phyloP scores from a whole-genome alignment of 2,113 vertebrate species.

The Fukomys damarensis region DNA sequence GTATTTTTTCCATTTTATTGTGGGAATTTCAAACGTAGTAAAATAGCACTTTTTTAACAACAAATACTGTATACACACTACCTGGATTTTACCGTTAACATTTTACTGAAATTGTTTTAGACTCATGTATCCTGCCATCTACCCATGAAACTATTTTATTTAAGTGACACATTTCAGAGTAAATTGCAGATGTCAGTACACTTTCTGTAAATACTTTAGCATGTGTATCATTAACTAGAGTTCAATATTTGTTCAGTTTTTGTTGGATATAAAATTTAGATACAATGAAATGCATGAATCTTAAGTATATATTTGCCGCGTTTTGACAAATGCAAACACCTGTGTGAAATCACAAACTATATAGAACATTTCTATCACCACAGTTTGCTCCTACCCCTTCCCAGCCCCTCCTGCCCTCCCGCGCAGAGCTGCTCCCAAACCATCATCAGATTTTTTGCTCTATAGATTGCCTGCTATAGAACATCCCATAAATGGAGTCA shows the following conservation, averaged over 20 bases:
- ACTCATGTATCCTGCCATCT: background rate
- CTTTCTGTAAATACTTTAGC: background rate
- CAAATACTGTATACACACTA: background rate
- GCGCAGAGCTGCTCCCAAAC: background rate
- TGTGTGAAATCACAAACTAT: background rate
- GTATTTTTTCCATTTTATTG: conserved; percentile 15
- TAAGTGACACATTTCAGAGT: background rate
- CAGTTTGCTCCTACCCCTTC: background rate
- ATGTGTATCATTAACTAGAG: conserved; percentile 3
- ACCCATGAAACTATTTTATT: background rate
- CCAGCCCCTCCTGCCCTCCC: background rate
- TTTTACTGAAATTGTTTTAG: conserved; percentile 3
- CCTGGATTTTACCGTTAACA: background rate
- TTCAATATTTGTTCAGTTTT: conserved; percentile 27
- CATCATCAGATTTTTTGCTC: background rate
- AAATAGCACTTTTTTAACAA: background rate
- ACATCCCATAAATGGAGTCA: background rate
- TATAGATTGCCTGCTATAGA: background rate
- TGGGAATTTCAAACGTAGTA: background rate
- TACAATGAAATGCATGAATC: background rate
- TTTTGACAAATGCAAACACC: background rate
- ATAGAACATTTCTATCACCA: background rate
- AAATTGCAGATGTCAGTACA: background rate
- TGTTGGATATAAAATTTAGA: conserved; percentile 18
- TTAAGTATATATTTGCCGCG: background rate